A percentile compares a stretch with the other conserved stretches of the same genome.
Evolutionary conservation across 1,140 invertebrate species (phyloP).

Genomic region (Drosophila sproati): DNA sequence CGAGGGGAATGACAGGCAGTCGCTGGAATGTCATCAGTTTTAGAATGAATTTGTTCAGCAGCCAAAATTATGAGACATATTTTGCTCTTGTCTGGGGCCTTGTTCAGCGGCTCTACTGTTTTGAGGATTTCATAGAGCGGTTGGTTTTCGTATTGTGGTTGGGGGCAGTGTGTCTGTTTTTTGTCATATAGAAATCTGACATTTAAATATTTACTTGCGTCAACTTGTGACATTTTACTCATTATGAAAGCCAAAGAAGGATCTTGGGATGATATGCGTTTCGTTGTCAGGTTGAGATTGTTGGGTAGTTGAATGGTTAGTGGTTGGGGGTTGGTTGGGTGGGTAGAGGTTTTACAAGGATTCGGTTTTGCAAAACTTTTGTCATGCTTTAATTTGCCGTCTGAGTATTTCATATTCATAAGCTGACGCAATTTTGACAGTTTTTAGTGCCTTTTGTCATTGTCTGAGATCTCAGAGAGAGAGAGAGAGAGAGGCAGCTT

Average conservation of each 20-base stretch:
- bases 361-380: slow-evolving; percentile 58
- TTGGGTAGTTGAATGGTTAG: slow-evolving; percentile 11
- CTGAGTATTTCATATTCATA: slow-evolving; percentile 76
- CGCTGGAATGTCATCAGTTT: slow-evolving; percentile 39
- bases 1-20: slow-evolving; percentile 11
- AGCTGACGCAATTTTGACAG: slow-evolving; percentile 81
- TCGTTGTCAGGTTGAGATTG: slow-evolving; percentile 14
- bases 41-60: slow-evolving; percentile 31
- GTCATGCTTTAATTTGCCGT: slow-evolving; percentile 48
- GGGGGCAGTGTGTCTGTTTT: too few species aligned
- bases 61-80: slow-evolving; percentile 76
- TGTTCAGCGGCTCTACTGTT: slow-evolving; percentile 13
- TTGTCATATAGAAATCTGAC: slow-evolving; percentile 77
- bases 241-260: slow-evolving; percentile 54
- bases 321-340: slow-evolving; percentile 4
- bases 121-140: too few species aligned
- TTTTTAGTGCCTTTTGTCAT: slow-evolving; percentile 60
- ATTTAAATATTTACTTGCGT: slow-evolving; percentile 84
- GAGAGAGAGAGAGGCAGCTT: not conserved
- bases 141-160: not conserved
- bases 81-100: slow-evolving; percentile 46
- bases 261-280: slow-evolving; percentile 27
- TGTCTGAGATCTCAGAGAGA: slow-evolving; percentile 4
- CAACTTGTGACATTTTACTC: slow-evolving; percentile 83
- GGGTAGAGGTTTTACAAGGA: slow-evolving; percentile 17